These are phyloP conservation scores for Oreotrochilus melanogaster DNA, from an alignment of 2,113 vertebrate genomes.

Conservation along the genomic window DNA sequence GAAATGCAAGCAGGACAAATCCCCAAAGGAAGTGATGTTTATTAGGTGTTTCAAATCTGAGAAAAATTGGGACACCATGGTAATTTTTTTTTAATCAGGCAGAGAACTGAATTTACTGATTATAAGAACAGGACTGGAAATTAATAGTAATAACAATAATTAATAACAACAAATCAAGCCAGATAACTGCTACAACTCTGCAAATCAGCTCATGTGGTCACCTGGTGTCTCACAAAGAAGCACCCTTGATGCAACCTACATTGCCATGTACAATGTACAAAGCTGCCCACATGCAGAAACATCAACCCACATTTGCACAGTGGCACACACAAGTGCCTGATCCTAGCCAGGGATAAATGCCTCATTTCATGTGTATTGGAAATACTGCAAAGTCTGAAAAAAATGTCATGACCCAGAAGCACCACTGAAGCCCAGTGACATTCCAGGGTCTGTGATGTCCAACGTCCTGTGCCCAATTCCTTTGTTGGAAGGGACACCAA, in stretches of 20 bases:
- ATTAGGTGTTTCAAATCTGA: constrained; percentile 22
- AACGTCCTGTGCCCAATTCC: neutral
- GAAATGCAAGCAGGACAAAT: constrained; percentile 28
- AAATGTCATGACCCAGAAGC: neutral
- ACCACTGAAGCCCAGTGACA: neutral
- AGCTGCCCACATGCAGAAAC: neutral
- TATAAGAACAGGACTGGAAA: neutral
- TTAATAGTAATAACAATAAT: too few relatives aligned
- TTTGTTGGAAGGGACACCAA: neutral
- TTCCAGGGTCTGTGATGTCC: neutral
- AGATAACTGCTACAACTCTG: neutral
- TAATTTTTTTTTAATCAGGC: neutral
- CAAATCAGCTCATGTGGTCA: neutral
- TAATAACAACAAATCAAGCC: neutral
- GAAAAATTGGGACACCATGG: constrained; percentile 26
- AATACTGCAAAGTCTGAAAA: neutral
- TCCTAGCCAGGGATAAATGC: neutral
- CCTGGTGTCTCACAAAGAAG: neutral
- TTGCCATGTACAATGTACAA: neutral
- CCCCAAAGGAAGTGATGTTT: constrained; percentile 5
- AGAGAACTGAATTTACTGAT: neutral
- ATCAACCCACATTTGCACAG: neutral
- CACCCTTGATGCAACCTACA: neutral
- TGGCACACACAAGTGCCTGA: neutral
- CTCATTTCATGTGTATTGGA: neutral